Conservation (phyloP, 92 coral and sea anemone species). For the Paramuricea clavata region DNA sequence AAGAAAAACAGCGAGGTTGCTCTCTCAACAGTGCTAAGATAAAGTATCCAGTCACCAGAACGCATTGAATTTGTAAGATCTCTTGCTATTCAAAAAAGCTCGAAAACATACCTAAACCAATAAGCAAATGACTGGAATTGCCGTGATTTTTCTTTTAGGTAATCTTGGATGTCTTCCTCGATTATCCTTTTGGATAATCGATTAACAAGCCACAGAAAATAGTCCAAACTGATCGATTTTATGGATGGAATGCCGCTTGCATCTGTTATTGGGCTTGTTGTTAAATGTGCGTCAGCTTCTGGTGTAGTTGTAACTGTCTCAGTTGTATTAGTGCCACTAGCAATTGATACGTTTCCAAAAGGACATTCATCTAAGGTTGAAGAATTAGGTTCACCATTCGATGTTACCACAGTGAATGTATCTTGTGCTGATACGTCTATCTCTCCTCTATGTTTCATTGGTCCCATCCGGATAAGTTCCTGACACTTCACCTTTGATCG, state of each 20-base stretch:
- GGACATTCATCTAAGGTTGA: neutral
- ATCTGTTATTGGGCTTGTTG: slow-evolving; percentile 3
- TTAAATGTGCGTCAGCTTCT: slow-evolving; percentile 6
- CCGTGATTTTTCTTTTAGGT: slow-evolving; percentile 11
- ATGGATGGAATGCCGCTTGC: neutral
- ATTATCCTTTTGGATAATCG: no score
- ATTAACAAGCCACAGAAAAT: no score
- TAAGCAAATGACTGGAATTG: slow-evolving; percentile 31
- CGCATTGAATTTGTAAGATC: slow-evolving; percentile 33
- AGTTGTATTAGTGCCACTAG: slow-evolving; percentile 13
- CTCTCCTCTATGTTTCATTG: slow-evolving; percentile 30
- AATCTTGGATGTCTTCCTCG: slow-evolving; percentile 12
- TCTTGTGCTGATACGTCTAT: neutral
- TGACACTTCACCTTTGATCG: slow-evolving; percentile 18
- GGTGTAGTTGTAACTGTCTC: neutral
- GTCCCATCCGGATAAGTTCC: slow-evolving; percentile 11
- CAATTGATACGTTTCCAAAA: neutral
- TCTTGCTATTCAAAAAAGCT: slow-evolving; percentile 13
- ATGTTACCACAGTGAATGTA: neutral
- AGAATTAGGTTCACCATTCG: neutral
- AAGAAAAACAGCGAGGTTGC: slow-evolving; percentile 17
- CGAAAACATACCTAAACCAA: slow-evolving; percentile 20
- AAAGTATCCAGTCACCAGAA: slow-evolving; percentile 32
- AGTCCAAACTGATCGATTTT: no score
- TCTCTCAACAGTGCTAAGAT: slow-evolving; percentile 21